These are phyloP conservation scores for Amblyjoppa fuscipennis DNA, from an alignment of 2,888 invertebrate genomes.

Conservation along the genomic window DNA sequence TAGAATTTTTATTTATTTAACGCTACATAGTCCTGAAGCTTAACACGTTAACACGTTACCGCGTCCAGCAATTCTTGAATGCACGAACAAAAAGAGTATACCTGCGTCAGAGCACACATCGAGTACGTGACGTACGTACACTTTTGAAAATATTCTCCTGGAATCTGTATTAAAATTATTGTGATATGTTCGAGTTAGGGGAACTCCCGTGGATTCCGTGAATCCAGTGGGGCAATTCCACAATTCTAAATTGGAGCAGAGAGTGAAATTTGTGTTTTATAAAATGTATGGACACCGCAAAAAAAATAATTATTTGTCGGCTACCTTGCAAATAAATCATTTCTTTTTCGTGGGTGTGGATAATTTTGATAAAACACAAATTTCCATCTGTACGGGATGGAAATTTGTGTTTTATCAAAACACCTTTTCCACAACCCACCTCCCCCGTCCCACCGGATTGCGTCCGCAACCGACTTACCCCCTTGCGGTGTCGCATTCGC, in stretches of 20 bases:
- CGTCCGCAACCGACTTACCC: too few relatives aligned
- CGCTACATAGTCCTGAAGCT: not conserved
- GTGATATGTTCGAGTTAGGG: not conserved
- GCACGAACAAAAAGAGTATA: constrained; percentile 74
- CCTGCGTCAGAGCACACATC: constrained; percentile 69
- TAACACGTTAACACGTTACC: constrained; percentile 70
- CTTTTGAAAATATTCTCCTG: constrained; percentile 53
- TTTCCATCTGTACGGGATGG: too few relatives aligned
- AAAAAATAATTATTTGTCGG: too few relatives aligned
- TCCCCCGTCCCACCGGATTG: too few relatives aligned
- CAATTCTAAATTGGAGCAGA: not conserved
- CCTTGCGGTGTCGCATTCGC: too few relatives aligned
- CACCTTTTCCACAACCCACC: too few relatives aligned
- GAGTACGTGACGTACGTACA: constrained; percentile 65
- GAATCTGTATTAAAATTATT: constrained; percentile 1
- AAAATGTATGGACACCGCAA: too few relatives aligned
- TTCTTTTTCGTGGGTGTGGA: too few relatives aligned
- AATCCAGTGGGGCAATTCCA: not conserved
- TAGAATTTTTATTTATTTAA: not conserved
- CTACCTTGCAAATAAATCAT: too few relatives aligned
- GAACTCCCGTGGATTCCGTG: not conserved
- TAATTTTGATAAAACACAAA: too few relatives aligned
- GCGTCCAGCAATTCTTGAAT: constrained; percentile 75
- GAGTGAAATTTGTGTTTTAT: too few relatives aligned
- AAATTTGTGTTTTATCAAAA: too few relatives aligned